Base-by-base conservation (phyloP, 1,140 invertebrate genomes). In the Apis cerana region DNA sequence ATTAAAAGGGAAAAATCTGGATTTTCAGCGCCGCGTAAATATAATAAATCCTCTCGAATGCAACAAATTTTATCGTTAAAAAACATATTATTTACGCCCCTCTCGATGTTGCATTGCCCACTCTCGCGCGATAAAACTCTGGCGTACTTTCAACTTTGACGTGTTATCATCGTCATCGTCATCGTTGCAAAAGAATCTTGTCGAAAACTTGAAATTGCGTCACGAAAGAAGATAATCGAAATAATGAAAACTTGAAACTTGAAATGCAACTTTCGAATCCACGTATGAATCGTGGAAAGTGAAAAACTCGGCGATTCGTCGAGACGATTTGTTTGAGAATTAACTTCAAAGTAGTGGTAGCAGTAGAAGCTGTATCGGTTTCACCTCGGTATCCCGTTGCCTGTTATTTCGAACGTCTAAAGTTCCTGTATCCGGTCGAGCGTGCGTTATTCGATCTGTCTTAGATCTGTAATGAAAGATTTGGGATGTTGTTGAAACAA, bases 1-100 rank as follows among this genome's bases (percentile, higher is more conserved):
- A 75, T 75, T 61, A 61, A 61, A 43, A 61, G 21, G 58, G 56
- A 61, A 61, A 75, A 75, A 61, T 75, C 56, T 11, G 11, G 23
- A 61, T 61, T 48, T 61, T 48, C 56, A 21, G 23, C 19, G 27
- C 19, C n/a, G 43, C 48, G 21, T 54, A 27, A 33, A 2, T 1
- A 33, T 27, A 15, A 27, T 54, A 52, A 19, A 75, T 75, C 50
- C 56, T 9, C 12, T 2, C 21, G 13, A 74, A 43, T 17, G 3
- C 71, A 15, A n/a, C 15, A 13, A n/a, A 59, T 62, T 54, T n/a
- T 19, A 23, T 23, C 33, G 8, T 58, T 58, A 23, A 75, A 70
- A 56, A 23, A 33, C 27, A 23, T 23, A 15, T 54, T 43, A 19
- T 70, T 52, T 52, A 69, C 33, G 19, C 8, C 33, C 0, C 33